Evolutionary conservation across 2,797 vertebrate genomes (phyloP).

Genomic region (Pseudomugil gertrudae): DNA sequence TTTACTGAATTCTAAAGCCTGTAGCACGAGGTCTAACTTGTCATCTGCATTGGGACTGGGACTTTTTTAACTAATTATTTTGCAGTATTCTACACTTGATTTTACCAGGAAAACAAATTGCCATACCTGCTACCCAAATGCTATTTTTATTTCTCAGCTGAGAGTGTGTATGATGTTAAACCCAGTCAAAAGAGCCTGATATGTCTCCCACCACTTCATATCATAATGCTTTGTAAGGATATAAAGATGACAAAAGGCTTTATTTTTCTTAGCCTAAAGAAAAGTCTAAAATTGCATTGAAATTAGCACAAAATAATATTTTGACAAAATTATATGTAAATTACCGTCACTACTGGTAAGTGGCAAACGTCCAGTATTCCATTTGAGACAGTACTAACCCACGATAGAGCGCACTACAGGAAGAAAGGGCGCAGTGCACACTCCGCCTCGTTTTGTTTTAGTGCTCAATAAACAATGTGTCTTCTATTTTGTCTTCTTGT

Average conservation of each 20-base stretch:
- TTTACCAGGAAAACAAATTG: neutral
- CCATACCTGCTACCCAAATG: neutral
- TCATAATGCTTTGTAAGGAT: neutral
- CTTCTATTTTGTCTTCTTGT: no score
- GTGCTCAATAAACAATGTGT: no score
- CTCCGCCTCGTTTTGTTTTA: no score
- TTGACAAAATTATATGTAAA: no score
- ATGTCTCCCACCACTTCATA: neutral
- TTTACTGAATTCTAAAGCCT: neutral
- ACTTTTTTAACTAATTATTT: neutral
- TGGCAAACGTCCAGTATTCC: no score
- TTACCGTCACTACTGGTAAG: no score
- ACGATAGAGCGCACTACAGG: no score
- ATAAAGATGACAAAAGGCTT: neutral
- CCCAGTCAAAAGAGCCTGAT: neutral
- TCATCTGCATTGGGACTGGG: conserved; percentile 2
- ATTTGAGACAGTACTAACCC: no score
- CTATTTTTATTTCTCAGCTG: neutral
- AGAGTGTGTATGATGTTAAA: neutral
- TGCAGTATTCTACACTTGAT: neutral
- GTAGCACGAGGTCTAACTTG: conserved; percentile 1
- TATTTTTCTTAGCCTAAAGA: neutral
- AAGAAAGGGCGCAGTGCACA: no score
- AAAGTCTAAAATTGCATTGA: neutral
- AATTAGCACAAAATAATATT: no score